Percentiles rank a stretch among this genome's conserved stretches.
These are phyloP conservation scores for Homarus americanus DNA, from an alignment of 1,140 invertebrate species.

Conservation along the genomic window DNA sequence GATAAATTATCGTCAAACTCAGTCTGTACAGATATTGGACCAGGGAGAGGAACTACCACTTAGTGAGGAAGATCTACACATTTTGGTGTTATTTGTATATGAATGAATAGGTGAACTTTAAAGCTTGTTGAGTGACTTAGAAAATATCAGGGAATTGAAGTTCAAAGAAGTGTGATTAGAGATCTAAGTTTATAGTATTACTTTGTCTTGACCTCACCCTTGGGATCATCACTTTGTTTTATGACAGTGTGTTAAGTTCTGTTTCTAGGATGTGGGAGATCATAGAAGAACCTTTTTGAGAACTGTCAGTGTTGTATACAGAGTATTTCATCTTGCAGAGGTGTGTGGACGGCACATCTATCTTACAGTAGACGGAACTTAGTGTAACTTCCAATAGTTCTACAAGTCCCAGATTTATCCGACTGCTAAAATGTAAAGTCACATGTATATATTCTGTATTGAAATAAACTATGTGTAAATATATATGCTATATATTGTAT, in stretches of 20 bases:
- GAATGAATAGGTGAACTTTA: not conserved
- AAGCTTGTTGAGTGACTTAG: not conserved
- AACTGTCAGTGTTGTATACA: not conserved
- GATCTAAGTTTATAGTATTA: not conserved
- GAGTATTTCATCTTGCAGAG: not conserved
- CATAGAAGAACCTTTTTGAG: not conserved
- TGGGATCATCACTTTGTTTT: not conserved
- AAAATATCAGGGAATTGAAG: not conserved
- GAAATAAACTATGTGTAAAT: no score
- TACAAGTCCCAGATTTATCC: not conserved
- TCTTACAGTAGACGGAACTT: not conserved
- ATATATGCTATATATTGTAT: not conserved
- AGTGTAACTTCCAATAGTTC: not conserved
- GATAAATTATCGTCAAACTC: not conserved
- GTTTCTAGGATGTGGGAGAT: not conserved
- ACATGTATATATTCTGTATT: not conserved
- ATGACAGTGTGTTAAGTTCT: not conserved
- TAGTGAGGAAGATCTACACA: not conserved
- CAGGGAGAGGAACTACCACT: not conserved
- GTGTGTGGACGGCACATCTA: not conserved
- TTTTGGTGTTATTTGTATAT: not conserved
- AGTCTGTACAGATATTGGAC: not conserved
- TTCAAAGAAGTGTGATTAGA: not conserved
- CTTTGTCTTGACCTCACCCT: not conserved
- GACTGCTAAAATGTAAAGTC: not conserved